Evolutionary conservation across 2,797 vertebrate genomes (phyloP), one percentile per base, ranked within the genome.

Genomic region (Arnoldichthys spilopterus): DNA sequence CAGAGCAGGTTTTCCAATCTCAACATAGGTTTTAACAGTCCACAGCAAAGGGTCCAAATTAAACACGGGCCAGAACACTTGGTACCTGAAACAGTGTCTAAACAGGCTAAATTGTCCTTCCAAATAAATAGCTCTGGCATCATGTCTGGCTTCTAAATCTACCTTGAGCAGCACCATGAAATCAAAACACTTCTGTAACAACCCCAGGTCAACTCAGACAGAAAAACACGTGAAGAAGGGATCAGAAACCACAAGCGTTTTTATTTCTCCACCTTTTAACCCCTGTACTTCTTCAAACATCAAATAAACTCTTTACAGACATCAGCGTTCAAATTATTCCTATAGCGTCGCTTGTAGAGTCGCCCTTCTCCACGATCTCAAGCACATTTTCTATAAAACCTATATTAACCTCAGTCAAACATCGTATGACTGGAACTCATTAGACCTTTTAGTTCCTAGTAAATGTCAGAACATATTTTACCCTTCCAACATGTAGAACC

Each of bases 1-100:
- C 59, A 67, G 45, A 83, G 59, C 43, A 78, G 34, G 82, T 37
- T 66, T 53, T 74, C 64, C 62, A 74, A 68, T 56, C 63, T 72
- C 64, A 81, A 73, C 62, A 68, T 3, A 51, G 70, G 54, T 59
- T 66, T 45, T 13, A 72, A 24, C 61, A 16, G 62, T 64, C 51
- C 51, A 58, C 30, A 71, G 68, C 47, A 75, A 63, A 74, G 9
- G 8, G 16, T 76, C 45, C 61, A 72, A 53, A 13, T 20, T 59
- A 79, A 74, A 79, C 78, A 74, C 62, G 67, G 15, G 24, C 47
- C 59, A 64, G 26, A 72, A 18, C 26, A 49, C 2, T 51, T 49
- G 6, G 32, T 69, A 9, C 30, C 58, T 61, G 68, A 28, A 67
- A 79, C 34, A 37, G 62, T 59, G 37, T 58, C 37, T 58, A 28